These are phyloP conservation scores for Rhimphoctona megacephalus DNA, from an alignment of 2,888 invertebrate species.

Conservation along the genomic window DNA sequence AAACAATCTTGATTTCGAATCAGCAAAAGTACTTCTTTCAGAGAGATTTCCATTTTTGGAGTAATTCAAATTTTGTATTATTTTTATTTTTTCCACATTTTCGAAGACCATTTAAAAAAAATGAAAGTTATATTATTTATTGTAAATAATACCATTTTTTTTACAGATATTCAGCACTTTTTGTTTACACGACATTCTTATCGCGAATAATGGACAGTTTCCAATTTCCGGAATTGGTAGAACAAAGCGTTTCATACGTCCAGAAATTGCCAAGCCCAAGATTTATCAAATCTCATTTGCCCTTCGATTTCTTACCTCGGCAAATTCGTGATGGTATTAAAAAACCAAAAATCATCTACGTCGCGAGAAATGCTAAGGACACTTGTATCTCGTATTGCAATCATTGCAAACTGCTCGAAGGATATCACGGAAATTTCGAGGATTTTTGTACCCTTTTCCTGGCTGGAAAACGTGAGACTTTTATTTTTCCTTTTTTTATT, in stretches of 20 bases:
- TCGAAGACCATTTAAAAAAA: no score
- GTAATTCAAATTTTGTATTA: conserved; percentile 85
- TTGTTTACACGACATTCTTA: conserved; percentile 82
- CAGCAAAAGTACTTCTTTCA: conserved; percentile 86
- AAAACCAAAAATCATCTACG: conserved; percentile 88
- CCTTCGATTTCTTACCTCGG: conserved; percentile 87
- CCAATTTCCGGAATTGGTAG: conserved; percentile 73
- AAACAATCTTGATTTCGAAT: conserved; percentile 87
- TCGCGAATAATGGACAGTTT: conserved; percentile 75
- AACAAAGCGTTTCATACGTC: conserved; percentile 79
- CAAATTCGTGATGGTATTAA: conserved; percentile 83
- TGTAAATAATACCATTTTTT: conserved; percentile 10
- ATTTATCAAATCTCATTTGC: conserved; percentile 89
- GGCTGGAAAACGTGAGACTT: conserved; percentile 86
- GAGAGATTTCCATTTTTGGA: conserved; percentile 90
- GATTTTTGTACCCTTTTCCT: conserved; percentile 88
- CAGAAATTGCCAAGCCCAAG: conserved; percentile 85
- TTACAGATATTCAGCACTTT: conserved; percentile 78
- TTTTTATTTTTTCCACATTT: neutral
- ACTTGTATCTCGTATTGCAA: conserved; percentile 90
- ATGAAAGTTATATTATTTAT: no score
- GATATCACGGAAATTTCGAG: conserved; percentile 86
- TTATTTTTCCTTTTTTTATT: neutral
- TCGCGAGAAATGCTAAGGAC: conserved; percentile 91
- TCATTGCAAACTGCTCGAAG: conserved; percentile 87